Evolutionary conservation across 2,797 vertebrate genomes (phyloP), one percentile per base, ranked within the genome.

Genomic region (Champsocephalus esox): DNA sequence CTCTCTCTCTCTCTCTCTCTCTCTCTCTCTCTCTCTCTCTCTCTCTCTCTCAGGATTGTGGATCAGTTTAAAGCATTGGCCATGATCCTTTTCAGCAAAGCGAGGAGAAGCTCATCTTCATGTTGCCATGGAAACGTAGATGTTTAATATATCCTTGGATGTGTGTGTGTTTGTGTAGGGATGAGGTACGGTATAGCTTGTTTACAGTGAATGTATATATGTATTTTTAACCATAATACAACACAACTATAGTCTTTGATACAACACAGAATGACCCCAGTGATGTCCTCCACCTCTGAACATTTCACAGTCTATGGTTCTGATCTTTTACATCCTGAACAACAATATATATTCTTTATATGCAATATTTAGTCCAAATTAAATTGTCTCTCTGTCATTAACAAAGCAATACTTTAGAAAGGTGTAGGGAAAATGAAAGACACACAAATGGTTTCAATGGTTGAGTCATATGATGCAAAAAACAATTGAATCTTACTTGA

Each of bases 61-160:
- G 90, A 92, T 89, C 77, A 79, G 87, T 89, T 92, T 85, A 88
- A 88, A 91, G 72, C 51, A 66, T 83, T 81, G 84, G 85, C 80
- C 77, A 65, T 41, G 86, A 90, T 89, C 76, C 77, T 88, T 85
- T 92, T 85, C 80, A 90, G 87, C 87, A 88, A 89, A 86, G 76
- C 75, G 50, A 51, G 66, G 81, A 81, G 70, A 89, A 87, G 88
- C 86, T 91, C 87, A 87, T 92, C 87, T 92, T 91, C 85, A 89
- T 51, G 93, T 94, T 94, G 91, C 92, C 93, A 75, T 94, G 93
- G 93, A 93, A 93, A 94, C 91, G 66, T 72, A 75, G 73, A 86
- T 81, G 77, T 92, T 88, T 92, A 70, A 91, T 91, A 85, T 89
- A 88, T 90, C 86, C 90, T 92, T 85, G 58, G 77, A 80, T 50